Evolutionary conservation across 2,797 vertebrate genomes (phyloP), one percentile per base, ranked within the genome.

Genomic region (Brotula barbata): DNA sequence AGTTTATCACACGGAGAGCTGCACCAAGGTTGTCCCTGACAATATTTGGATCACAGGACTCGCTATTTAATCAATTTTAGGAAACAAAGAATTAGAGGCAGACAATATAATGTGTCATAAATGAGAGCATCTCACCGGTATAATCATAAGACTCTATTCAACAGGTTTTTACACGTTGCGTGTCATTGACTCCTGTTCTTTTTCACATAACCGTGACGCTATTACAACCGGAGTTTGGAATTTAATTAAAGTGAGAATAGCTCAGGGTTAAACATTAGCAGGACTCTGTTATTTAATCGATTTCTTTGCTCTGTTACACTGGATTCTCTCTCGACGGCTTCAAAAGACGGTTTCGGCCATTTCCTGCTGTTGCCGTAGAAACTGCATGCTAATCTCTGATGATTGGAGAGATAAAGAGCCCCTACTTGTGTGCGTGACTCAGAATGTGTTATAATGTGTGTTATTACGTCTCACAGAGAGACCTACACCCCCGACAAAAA

Each of bases 341-440:
- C 51, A 61, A 52, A 51, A 68, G 39, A 68, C 45, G 46, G 36
- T 2, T 60, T 40, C 5, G 56, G 41, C 50, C 37, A 61, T 57
- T 64, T 72, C 54, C 58, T 17, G 36, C 23, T 2, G 79, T 79
- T 69, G 75, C 68, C 73, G 58, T 80, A 81, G 77, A 76, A 87
- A 85, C 79, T 31, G 59, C 25, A 55, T 33, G 25, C 47, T 66
- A 46, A 68, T 77, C 61, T 73, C 31, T 36, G 39, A 17, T 2
- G 23, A 74, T 28, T 13, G 21, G 31, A 2, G 9, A 58, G 39
- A 73, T 47, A 66, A 63, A 10, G 33, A 15, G 39, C 37, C 8
- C 0, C 20, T 15, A 23, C 60, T 55, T 9, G 1, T 8, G 9
- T 39, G 48, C 66, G 44, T 45, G 75, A 74, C 51, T 68, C 49